Evolutionary conservation across 2,113 vertebrate genomes (phyloP).

Genomic region (Pholis gunnellus): DNA sequence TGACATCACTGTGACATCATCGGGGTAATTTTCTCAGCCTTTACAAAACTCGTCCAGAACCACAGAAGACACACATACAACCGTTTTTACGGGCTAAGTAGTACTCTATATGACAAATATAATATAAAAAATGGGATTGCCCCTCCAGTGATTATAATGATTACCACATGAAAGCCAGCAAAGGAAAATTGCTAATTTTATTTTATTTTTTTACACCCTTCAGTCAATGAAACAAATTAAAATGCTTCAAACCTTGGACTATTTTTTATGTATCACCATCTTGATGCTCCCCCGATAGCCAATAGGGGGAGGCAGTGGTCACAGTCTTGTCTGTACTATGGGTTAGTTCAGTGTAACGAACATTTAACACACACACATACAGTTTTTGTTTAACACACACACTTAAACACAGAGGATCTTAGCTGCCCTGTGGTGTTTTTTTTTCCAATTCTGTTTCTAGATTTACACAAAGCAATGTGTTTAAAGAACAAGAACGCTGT

Average conservation of each 20-base stretch:
- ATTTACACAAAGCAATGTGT: constrained; percentile 11
- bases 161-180: neutral
- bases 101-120: fast-evolving
- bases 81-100: neutral
- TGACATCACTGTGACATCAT: neutral
- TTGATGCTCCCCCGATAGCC: constrained; percentile 11
- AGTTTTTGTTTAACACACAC: neutral
- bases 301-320: constrained; percentile 60
- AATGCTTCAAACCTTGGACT: neutral
- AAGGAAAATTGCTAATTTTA: neutral
- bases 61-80: neutral
- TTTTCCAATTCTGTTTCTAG: neutral
- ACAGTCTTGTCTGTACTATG: neutral
- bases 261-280: neutral
- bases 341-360: constrained; percentile 1
- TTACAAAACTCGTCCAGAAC: neutral
- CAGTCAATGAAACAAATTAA: neutral
- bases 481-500: neutral
- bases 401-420: constrained; percentile 9
- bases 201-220: neutral
- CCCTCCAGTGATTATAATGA: neutral
- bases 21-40: neutral
- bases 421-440: neutral
- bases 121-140: neutral
- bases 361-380: constrained; percentile 4